Base-by-base conservation (phyloP, 2,113 vertebrate genomes). In the Puffinus mauretanicus region DNA sequence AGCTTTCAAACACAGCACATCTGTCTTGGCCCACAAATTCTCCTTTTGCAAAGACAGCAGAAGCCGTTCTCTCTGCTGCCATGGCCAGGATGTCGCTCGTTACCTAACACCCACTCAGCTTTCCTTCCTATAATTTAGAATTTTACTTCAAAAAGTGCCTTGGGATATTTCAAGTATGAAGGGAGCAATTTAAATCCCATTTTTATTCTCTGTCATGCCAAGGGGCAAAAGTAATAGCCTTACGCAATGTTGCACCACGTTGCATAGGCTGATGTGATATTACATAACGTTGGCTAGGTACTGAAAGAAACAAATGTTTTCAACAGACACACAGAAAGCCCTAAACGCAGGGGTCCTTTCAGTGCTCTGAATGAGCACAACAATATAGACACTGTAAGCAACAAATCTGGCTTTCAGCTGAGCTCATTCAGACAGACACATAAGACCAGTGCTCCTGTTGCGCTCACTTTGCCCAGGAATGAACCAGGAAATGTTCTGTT, bases 191-290 rank as follows among this genome's bases (percentile, higher is more conserved):
- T 66, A 85, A 94, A 94, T 87, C 70, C 66, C 75, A 58, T 85
- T 93, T 95, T 95, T 87, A 95, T 96, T 76, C 81, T 80, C 81
- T 78, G 42, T 54, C 30, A 11, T 77, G 77, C 87, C 62, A 93
- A 93, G 26, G 86, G 93, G 66, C 49, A 95, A 66, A 95, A 57
- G 36, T 38, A 96, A 95, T 88, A 82, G 30, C 42, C 70, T 97
- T 97, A 95, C 2, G 30, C 93, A 97, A 95, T 36, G 18, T 66
- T 80, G 49, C 12, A 57, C 64, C 93, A 94, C 17, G 0, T 79
- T 87, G 78, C 89, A 54, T 2, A n/a, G 88, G 30, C 75, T 72
- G 83, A 93, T 80, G 94, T 69, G 70, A 29, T 42, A 62, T 95
- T 95, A 60, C 73, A 36, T 91, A 96, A 96, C 32, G 42, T 8